Evolutionary conservation across 2,888 invertebrate genomes (phyloP).

Genomic region (Alentia gelatinosa): DNA sequence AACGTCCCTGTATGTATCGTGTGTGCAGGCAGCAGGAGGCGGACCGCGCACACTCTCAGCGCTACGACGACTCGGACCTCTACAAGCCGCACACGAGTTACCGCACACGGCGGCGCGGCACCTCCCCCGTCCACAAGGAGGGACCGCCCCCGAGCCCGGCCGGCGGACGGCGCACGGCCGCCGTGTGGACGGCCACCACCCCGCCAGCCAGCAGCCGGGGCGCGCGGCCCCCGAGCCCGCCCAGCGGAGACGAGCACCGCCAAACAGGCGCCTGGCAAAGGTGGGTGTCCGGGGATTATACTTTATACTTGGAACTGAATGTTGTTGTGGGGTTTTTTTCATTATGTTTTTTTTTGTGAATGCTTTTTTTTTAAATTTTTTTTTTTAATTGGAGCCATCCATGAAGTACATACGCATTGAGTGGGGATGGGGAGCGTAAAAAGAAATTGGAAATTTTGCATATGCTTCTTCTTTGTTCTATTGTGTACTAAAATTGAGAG

Average conservation of each 20-base stretch:
- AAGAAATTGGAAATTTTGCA: no score
- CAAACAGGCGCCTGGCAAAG: background rate
- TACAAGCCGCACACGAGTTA: constrained; percentile 55
- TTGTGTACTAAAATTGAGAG: no score
- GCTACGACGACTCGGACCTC: constrained; percentile 53
- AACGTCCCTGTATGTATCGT: no score
- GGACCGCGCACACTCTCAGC: constrained; percentile 52
- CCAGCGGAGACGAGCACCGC: background rate
- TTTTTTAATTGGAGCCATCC: no score
- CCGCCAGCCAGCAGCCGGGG: background rate
- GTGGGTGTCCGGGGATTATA: no score
- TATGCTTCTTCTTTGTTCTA: no score
- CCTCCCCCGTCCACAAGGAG: background rate
- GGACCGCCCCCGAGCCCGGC: background rate
- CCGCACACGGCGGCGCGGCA: constrained; percentile 20
- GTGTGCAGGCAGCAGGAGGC: constrained; percentile 5
- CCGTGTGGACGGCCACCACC: background rate
- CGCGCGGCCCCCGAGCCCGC: background rate
- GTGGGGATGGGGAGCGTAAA: no score
- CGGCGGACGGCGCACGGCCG: background rate
- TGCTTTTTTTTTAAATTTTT: no score
- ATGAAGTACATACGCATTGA: no score
- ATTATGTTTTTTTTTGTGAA: no score
- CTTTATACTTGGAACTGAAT: no score
- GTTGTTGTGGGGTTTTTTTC: no score